Conservation (phyloP, 2,797 vertebrate species). For the Thalassophryne amazonica region DNA sequence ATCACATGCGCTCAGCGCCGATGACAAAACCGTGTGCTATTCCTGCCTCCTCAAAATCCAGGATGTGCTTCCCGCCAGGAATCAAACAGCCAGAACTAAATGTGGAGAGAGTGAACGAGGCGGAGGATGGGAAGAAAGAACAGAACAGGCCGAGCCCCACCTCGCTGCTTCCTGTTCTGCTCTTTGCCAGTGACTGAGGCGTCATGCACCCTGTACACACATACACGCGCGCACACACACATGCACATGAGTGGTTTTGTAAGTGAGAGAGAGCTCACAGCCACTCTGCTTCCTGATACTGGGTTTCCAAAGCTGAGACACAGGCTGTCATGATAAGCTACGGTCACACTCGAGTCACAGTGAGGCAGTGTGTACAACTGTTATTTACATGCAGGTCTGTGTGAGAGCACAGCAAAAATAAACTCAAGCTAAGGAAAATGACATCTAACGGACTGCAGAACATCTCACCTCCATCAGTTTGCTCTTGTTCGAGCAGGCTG, state of each 20-base stretch:
- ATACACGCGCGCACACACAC: constrained; percentile 16
- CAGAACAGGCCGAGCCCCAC: constrained; percentile 47
- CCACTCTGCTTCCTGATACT: constrained; percentile 60
- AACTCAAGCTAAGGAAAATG: no score
- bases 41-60: constrained; percentile 52
- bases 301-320: constrained; percentile 26
- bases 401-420: not conserved
- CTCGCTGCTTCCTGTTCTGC: constrained; percentile 72
- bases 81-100: constrained; percentile 47
- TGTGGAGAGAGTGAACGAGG: constrained; percentile 42
- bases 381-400: not conserved
- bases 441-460: no score
- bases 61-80: constrained; percentile 62
- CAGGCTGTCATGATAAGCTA: constrained; percentile 28
- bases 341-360: not conserved
- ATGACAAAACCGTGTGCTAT: constrained; percentile 19
- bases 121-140: constrained; percentile 56
- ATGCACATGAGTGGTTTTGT: constrained; percentile 40
- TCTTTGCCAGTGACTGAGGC: constrained; percentile 51
- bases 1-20: constrained; percentile 3
- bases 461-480: no score
- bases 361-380: not conserved
- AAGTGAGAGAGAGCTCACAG: constrained; percentile 52
- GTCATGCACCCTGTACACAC: constrained; percentile 52
- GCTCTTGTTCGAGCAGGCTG: no score